Evolutionary conservation across 2,797 vertebrate species (phyloP), one percentile per base, ranked within the genome.

Genomic region (Poeciliopsis infans): DNA sequence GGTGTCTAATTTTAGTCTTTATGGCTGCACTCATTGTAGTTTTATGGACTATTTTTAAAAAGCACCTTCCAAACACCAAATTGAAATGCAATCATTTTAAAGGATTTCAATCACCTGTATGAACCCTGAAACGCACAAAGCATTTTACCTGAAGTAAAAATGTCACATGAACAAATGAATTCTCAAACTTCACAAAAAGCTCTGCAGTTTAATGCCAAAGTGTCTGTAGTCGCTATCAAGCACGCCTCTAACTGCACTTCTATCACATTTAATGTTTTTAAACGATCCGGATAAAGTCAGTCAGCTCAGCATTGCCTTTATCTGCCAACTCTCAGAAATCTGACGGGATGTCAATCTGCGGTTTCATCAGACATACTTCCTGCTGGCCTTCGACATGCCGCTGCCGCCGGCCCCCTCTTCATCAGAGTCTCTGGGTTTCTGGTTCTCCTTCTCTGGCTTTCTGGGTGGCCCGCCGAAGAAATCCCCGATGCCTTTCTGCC

Each of bases 401-500:
- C 97, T 97, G 87, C 96, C 95, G 11, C 97, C 96, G 0, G 96
- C 95, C 74, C 94, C 92, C n/a, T 95, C 96, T 0, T 90, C 95
- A 2, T 94, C 95, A 33, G 89, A 91, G 71, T 86, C 89, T 0
- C 72, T 73, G 0, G 96, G 95, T 18, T 77, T 78, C 72, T 85
- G 92, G 86, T 97, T 98, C 85, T 98, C 97, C 87, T 98, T 96
- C 89, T 95, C 96, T 0, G 92, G 91, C 47, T 89, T 95, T 81
- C 93, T 95, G 16, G 96, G 57, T 0, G 96, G 95, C 0, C 94
- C 94, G 0, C 95, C 95, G 31, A 98, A 97, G 92, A 98, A 98
- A 46, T 97, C 97, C 7, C 96, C 96, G 8, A 99, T 97, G 57
- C 97, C 96, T 82, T 96, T 97, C 88, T 98, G 98, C 98, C 98